These are phyloP conservation scores for Crypturellus tataupa DNA, from an alignment of 2,797 vertebrate species.

Conservation along the genomic window DNA sequence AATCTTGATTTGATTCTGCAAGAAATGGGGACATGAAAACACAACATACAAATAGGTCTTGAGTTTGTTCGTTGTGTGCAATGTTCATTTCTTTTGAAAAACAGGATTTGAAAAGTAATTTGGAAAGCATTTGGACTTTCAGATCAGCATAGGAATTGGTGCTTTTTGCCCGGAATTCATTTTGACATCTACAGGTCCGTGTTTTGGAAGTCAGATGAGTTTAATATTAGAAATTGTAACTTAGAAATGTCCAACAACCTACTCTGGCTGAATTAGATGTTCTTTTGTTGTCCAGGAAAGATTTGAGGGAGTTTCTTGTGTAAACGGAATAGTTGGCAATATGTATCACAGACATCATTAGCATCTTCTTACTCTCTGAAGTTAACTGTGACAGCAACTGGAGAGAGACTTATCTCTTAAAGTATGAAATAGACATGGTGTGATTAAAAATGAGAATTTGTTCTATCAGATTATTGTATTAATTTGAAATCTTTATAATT, in stretches of 20 bases:
- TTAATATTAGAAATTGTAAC: neutral
- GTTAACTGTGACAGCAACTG: neutral
- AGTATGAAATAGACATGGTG: neutral
- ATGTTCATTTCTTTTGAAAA: neutral
- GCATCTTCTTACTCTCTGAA: neutral
- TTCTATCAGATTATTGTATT: neutral
- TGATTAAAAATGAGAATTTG: neutral
- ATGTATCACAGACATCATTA: neutral
- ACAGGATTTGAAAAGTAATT: neutral
- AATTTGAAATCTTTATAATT: neutral
- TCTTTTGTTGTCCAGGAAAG: neutral
- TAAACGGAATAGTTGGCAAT: neutral
- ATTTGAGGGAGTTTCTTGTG: neutral
- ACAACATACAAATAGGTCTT: neutral
- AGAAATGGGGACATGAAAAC: neutral
- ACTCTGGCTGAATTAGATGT: neutral
- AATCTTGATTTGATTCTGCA: neutral
- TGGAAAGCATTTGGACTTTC: neutral
- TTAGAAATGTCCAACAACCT: neutral
- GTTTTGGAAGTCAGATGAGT: neutral
- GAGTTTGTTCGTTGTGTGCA: neutral
- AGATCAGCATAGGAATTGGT: neutral
- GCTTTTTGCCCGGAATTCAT: neutral
- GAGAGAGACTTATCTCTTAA: neutral
- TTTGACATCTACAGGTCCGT: neutral